Evolutionary conservation across 2,113 vertebrate species (phyloP).

Genomic region (Trichomycterus rosablanca): DNA sequence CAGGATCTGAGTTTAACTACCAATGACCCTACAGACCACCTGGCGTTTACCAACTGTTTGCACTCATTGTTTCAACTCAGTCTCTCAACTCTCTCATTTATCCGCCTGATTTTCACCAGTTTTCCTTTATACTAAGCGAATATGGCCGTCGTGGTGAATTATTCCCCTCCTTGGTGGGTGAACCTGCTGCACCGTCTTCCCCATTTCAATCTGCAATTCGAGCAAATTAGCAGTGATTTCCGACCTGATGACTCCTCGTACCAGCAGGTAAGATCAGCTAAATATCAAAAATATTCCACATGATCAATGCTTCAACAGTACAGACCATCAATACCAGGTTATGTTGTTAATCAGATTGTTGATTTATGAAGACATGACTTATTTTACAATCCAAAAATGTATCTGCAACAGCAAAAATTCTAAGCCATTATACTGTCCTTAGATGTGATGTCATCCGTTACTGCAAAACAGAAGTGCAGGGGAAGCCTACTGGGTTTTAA

Average conservation of each 20-base stretch:
- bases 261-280: conserved; percentile 79
- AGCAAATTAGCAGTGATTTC: conserved; percentile 83
- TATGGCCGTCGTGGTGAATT: conserved; percentile 87
- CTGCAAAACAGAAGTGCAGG: conserved; percentile 4
- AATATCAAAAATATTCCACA: not conserved
- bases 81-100: not conserved
- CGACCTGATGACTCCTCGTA: conserved; percentile 84
- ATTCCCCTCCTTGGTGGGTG: conserved; percentile 93
- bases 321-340: too few relatives aligned
- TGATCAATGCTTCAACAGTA: too few relatives aligned
- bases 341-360: too few relatives aligned
- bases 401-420: too few relatives aligned
- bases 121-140: conserved; percentile 13
- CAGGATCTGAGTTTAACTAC: conserved; percentile 10
- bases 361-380: too few relatives aligned
- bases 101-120: not conserved
- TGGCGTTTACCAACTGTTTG: conserved; percentile 1
- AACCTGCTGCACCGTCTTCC: conserved; percentile 88
- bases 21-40: conserved; percentile 8
- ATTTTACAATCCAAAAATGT: too few relatives aligned
- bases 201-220: conserved; percentile 83
- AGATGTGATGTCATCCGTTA: conserved; percentile 20
- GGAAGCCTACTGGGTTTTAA: too few relatives aligned
- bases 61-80: conserved; percentile 9
- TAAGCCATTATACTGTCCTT: not conserved